Base-by-base conservation (phyloP, 2,888 invertebrate genomes). In the Ommatoiulus sabulosus region DNA sequence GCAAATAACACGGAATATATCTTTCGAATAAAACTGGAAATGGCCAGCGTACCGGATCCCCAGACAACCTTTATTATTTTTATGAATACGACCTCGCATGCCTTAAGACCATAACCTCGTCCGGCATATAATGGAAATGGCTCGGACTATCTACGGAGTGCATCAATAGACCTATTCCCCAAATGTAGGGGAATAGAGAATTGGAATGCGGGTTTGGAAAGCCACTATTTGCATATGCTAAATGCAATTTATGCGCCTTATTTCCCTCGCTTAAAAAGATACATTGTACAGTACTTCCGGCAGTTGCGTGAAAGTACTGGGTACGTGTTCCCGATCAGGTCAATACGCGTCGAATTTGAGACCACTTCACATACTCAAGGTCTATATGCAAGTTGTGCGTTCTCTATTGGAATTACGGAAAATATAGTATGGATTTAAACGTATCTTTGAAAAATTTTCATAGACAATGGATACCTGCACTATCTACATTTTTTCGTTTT, bases 31-130 rank as follows among this genome's bases (percentile, higher is more conserved):
- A 72, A 72, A 72, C 72, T 20, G 8, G 52, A 24, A 24, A 72
- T 72, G 72, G 20, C 20, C 24, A 72, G 24, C 72, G 20, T 20
- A 72, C 24, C 24, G 24, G 72, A 72, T 72, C 72, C 72, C 72
- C 72, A 24, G 20, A 20, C 72, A 72, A 72, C 72, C 10, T 72
- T 72, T 72, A 72, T 72, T 24, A 72, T 72, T 72, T 72, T 72
- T 72, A 72, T 72, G 72, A 72, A 72, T 72, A 72, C 24, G 24
- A 72, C 24, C 24, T 72, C 72, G 72, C 72, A 72, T 72, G 72
- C 72, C 24, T 72, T 20, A 24, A 72, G 72, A 72, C 72, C 20
- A 72, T 72, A 72, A 72, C 20, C 35, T 35, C 24, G 72, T 72
- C 72, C 72, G 24, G 72, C 35, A 35, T 72, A 72, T 72, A 24